These are phyloP conservation scores for Phenganax stokvisi DNA, from an alignment of 92 coral and sea anemone species.

Conservation along the genomic window DNA sequence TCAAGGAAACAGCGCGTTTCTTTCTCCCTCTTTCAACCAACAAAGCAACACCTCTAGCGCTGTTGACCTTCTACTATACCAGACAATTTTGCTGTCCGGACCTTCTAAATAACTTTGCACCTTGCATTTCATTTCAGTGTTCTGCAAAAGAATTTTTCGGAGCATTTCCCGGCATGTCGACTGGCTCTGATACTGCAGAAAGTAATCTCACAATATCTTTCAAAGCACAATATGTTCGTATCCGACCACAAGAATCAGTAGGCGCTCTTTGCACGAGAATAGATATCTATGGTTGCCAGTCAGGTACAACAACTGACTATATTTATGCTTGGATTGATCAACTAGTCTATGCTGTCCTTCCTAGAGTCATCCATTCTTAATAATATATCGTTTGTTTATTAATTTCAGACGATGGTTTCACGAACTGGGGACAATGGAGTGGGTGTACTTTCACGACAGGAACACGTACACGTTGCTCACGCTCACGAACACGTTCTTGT, in stretches of 20 bases:
- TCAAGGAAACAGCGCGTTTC: too few relatives aligned
- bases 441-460: conserved; percentile 8
- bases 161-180: conserved; percentile 28
- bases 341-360: too few relatives aligned
- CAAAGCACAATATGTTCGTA: conserved; percentile 37
- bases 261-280: conserved; percentile 29
- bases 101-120: background rate
- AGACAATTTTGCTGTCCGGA: too few relatives aligned
- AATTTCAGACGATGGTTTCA: conserved; percentile 35
- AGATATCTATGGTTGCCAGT: conserved; percentile 29
- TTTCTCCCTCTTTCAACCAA: too few relatives aligned
- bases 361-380: too few relatives aligned
- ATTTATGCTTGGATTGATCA: background rate
- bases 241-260: conserved; percentile 41
- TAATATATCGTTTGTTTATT: background rate
- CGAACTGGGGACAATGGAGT: conserved; percentile 28
- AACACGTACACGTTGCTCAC: conserved; percentile 22
- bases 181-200: conserved; percentile 30
- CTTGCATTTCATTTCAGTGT: conserved; percentile 15
- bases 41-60: too few relatives aligned
- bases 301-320: conserved; percentile 15
- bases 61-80: too few relatives aligned
- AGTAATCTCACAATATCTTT: conserved; percentile 17
- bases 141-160: conserved; percentile 38
- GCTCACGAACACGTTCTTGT: conserved; percentile 51